phyloP scores from a whole-genome alignment of 2,888 invertebrate species.

The Drosophila prostipennis region DNA sequence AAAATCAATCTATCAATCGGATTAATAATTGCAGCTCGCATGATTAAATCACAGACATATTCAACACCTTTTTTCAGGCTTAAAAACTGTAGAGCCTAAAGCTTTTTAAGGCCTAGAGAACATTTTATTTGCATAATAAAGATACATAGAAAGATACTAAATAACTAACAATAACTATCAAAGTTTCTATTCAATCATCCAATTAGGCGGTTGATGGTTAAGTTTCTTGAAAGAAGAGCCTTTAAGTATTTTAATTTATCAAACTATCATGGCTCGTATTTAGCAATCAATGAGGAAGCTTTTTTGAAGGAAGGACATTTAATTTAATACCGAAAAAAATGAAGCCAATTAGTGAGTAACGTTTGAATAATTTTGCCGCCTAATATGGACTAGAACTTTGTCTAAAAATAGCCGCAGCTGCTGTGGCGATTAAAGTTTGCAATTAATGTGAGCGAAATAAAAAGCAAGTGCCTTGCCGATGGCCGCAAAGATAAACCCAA shows the following conservation, averaged over 20 bases:
- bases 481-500: conserved; percentile 67
- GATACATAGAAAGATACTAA: not conserved
- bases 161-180: too few relatives aligned
- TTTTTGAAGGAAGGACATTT: not conserved
- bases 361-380: conserved; percentile 1
- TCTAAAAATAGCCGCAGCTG: conserved; percentile 31
- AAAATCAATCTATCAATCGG: conserved; percentile 3
- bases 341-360: not conserved
- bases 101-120: not conserved
- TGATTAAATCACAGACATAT: not conserved
- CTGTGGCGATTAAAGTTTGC: conserved; percentile 48
- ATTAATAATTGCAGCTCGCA: not conserved
- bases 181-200: not conserved
- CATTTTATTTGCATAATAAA: not conserved
- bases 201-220: not conserved
- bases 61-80: not conserved
- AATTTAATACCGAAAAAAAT: not conserved
- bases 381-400: conserved; percentile 3
- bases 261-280: not conserved
- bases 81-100: not conserved
- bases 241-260: not conserved
- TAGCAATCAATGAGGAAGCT: too few relatives aligned
- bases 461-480: conserved; percentile 71
- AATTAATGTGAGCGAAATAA: conserved; percentile 73
- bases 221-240: not conserved